A percentile compares a stretch with the other conserved stretches of the same genome.
phyloP scores from a whole-genome alignment of 2,113 vertebrate species.

The Brachirus orientalis region DNA sequence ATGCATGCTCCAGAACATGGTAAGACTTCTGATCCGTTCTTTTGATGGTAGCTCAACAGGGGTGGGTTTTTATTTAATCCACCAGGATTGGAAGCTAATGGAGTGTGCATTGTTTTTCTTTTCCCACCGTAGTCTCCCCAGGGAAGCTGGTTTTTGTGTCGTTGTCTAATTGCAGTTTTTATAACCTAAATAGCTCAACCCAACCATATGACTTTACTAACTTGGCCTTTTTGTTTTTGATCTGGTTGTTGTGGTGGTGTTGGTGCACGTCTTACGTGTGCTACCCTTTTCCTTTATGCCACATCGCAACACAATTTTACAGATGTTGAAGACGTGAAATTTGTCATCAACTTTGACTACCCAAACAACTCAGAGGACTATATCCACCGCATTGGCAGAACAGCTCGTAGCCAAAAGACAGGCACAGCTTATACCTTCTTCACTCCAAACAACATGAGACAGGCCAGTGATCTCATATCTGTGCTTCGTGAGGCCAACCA shows the following conservation, averaged over 20 bases:
- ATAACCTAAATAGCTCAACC: constrained; percentile 76
- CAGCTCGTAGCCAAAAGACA: constrained; percentile 99
- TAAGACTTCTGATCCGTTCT: constrained; percentile 80
- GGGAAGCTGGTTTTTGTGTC: constrained; percentile 53
- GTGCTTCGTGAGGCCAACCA: constrained; percentile 99
- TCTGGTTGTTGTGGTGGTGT: constrained; percentile 98
- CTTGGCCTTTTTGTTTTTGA: constrained; percentile 87
- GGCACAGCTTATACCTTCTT: constrained; percentile 99
- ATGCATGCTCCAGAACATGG: constrained; percentile 86
- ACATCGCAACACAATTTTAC: constrained; percentile 94
- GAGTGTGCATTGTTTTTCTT: constrained; percentile 86
- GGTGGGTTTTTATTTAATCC: constrained; percentile 45
- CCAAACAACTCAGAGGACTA: constrained; percentile 99
- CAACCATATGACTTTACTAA: constrained; percentile 85
- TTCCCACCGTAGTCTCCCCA: constrained; percentile 85
- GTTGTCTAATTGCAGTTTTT: constrained; percentile 85
- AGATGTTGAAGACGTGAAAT: constrained; percentile 99
- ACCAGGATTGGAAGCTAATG: constrained; percentile 66
- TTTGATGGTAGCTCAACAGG: constrained; percentile 34
- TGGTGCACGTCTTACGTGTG: constrained; percentile 77
- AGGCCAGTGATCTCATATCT: constrained; percentile 97
- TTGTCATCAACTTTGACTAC: constrained; percentile 99
- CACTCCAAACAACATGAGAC: constrained; percentile 98
- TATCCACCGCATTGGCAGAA: constrained; percentile 99
- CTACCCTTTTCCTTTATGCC: constrained; percentile 84